phyloP scores from a whole-genome alignment of 2,888 invertebrate genomes.

The Agrypnus murinus region DNA sequence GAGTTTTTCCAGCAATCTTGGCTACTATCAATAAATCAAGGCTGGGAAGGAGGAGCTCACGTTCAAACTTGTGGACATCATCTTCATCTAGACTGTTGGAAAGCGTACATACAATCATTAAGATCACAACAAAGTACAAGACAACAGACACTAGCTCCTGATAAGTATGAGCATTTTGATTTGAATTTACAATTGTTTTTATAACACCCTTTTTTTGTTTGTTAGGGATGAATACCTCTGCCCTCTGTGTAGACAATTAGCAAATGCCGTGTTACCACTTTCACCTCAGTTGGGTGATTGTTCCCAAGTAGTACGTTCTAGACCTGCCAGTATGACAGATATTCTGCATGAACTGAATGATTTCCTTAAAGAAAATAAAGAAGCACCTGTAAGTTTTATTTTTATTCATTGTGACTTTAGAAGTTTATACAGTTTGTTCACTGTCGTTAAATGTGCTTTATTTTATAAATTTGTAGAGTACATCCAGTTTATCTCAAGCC shows the following conservation, averaged over 20 bases:
- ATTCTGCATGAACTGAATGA: conserved; percentile 73
- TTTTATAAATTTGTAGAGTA: conserved; percentile 71
- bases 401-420: background rate
- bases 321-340: conserved; percentile 72
- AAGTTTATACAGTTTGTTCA: no score
- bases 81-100: conserved; percentile 95
- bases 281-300: conserved; percentile 82
- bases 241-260: conserved; percentile 94
- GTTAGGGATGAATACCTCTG: conserved; percentile 92
- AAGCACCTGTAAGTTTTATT: conserved; percentile 75
- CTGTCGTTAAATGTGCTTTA: conserved; percentile 2
- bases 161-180: conserved; percentile 71
- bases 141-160: conserved; percentile 81
- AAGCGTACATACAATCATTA: conserved; percentile 91
- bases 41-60: conserved; percentile 94
- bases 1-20: conserved; percentile 83
- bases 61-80: conserved; percentile 98
- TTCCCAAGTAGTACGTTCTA: conserved; percentile 78
- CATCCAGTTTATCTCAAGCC: conserved; percentile 86
- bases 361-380: conserved; percentile 80
- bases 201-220: conserved; percentile 57
- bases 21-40: conserved; percentile 85
- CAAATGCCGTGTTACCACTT: conserved; percentile 91
- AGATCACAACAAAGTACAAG: conserved; percentile 80
- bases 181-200: background rate